These are phyloP conservation scores for Galerucella pusilla DNA, from an alignment of 2,888 invertebrate genomes.

Conservation along the genomic window DNA sequence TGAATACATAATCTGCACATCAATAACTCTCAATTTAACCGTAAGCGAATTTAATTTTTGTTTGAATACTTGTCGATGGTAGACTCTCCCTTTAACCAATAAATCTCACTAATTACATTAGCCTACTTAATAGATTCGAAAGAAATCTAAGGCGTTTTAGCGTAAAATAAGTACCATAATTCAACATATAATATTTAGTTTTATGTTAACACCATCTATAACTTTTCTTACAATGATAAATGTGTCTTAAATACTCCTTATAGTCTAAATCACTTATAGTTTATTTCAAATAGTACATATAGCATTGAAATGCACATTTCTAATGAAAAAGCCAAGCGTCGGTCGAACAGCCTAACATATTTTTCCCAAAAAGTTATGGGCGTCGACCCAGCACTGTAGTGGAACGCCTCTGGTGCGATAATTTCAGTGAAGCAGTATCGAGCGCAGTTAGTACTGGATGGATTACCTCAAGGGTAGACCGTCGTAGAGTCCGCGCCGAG, in stretches of 20 bases:
- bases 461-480: no score
- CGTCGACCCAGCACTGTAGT: no score
- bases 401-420: no score
- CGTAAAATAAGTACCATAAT: not conserved
- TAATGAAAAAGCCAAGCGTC: no score
- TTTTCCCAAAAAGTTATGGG: no score
- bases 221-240: not conserved
- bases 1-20: not conserved
- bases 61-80: not conserved
- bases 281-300: no score
- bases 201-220: not conserved
- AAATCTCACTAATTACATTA: slow-evolving; percentile 8
- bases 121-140: not conserved
- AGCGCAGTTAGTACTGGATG: no score
- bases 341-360: no score
- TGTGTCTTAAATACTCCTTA: not conserved
- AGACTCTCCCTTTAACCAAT: not conserved
- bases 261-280: no score
- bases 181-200: not conserved
- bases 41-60: not conserved
- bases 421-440: no score
- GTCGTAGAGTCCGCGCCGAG: no score
- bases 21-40: not conserved
- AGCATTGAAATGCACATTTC: no score
- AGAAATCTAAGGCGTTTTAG: slow-evolving; percentile 3